Evolutionary conservation across 1,140 invertebrate species (phyloP).

Genomic region (Dysdera silvatica): DNA sequence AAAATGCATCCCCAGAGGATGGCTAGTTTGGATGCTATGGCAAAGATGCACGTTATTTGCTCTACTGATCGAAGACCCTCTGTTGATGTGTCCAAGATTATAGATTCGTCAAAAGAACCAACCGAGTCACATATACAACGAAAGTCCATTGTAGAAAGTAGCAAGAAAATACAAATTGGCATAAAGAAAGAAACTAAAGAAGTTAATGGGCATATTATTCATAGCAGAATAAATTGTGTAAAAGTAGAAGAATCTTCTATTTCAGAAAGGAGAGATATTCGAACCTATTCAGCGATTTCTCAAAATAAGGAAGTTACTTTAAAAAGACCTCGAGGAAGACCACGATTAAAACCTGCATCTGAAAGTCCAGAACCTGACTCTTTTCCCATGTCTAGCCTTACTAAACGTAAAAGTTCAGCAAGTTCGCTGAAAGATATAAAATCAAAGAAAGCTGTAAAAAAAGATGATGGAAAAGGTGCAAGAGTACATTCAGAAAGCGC

Average conservation of each 20-base stretch:
- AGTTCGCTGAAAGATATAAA: too few species aligned
- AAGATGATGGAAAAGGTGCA: not conserved
- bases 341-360: too few species aligned
- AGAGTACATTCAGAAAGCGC: not conserved
- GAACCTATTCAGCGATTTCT: too few species aligned
- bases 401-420: too few species aligned
- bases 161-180: conserved; percentile 12
- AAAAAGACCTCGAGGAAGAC: too few species aligned
- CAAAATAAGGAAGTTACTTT: too few species aligned
- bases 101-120: too few species aligned
- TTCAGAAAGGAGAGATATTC: too few species aligned
- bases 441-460: not conserved
- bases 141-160: conserved; percentile 8
- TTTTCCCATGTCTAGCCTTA: too few species aligned
- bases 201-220: conserved; percentile 8
- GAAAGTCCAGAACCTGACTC: too few species aligned
- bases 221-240: conserved; percentile 22
- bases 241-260: too few species aligned
- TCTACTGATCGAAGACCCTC: conserved; percentile 59
- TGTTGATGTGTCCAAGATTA: conserved; percentile 6
- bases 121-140: not conserved
- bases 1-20: conserved; percentile 49
- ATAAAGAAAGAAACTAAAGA: conserved; percentile 21
- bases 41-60: conserved; percentile 84
- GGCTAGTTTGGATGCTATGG: conserved; percentile 76